These are phyloP conservation scores for Catocala fraxini DNA, from an alignment of 2,888 invertebrate species.

Conservation along the genomic window DNA sequence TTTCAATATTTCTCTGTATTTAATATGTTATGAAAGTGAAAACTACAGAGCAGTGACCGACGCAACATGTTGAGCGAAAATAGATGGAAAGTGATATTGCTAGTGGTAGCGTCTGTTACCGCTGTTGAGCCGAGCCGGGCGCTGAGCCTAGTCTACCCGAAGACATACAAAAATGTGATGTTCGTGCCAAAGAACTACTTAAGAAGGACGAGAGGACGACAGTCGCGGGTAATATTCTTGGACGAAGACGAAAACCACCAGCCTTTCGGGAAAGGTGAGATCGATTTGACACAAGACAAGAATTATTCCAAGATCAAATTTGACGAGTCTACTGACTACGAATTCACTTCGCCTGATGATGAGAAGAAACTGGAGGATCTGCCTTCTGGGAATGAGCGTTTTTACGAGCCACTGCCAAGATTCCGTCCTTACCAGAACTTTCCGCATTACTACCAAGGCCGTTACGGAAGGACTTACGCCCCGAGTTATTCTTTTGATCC, in stretches of 20 bases:
- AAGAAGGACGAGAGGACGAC: conserved; percentile 57
- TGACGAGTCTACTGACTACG: conserved; percentile 81
- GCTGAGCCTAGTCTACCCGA: conserved; percentile 73
- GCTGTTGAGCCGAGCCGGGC: conserved; percentile 79
- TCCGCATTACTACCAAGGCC: conserved; percentile 73
- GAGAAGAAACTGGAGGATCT: conserved; percentile 54
- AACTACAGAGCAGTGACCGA: conserved; percentile 78
- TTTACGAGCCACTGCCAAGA: conserved; percentile 71
- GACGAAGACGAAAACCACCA: conserved; percentile 78
- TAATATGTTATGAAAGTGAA: conserved; percentile 81
- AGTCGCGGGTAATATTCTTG: conserved; percentile 72
- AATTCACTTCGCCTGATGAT: conserved; percentile 76
- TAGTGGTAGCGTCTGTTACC: conserved; percentile 71
- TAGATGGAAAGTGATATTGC: conserved; percentile 83
- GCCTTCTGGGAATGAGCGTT: conserved; percentile 76
- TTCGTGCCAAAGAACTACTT: conserved; percentile 75
- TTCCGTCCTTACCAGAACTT: conserved; percentile 62
- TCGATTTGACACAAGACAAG: conserved; percentile 74
- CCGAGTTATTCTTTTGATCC: conserved; percentile 75
- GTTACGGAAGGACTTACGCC: conserved; percentile 75
- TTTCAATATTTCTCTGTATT: conserved; percentile 39
- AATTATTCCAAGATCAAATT: conserved; percentile 79
- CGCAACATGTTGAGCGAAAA: conserved; percentile 82
- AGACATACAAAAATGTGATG: conserved; percentile 73
- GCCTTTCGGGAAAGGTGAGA: conserved; percentile 75